Percentiles rank a stretch among this genome's conserved stretches.
Evolutionary conservation across 2,113 vertebrate species (phyloP).

Genomic region (Megalops atlanticus): DNA sequence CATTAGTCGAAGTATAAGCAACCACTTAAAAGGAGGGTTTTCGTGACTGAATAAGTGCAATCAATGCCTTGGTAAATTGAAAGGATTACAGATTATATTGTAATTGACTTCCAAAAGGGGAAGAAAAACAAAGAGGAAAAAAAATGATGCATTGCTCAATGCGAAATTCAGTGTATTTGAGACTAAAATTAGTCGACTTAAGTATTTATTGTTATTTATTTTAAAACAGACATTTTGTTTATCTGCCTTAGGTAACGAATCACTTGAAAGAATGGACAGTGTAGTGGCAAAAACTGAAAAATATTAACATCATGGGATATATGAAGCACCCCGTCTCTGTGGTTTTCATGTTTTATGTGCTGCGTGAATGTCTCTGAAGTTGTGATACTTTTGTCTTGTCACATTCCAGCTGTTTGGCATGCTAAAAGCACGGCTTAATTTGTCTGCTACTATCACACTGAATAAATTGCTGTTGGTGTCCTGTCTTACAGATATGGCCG

Average conservation of each 20-base stretch:
- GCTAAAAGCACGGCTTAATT: slow-evolving; percentile 81
- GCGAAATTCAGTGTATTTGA: not conserved
- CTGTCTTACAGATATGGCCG: slow-evolving; percentile 85
- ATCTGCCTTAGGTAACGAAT: slow-evolving; percentile 6
- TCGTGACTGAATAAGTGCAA: not conserved
- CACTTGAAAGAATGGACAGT: slow-evolving; percentile 31
- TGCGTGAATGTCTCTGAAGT: slow-evolving; percentile 78
- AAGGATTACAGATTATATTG: slow-evolving; percentile 9
- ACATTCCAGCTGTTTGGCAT: slow-evolving; percentile 95
- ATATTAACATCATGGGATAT: slow-evolving; percentile 86
- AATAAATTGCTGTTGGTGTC: slow-evolving; percentile 81
- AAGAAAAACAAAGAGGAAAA: not conserved
- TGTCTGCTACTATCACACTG: slow-evolving; percentile 78
- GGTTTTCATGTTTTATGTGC: slow-evolving; percentile 74
- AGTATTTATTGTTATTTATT: slow-evolving; percentile 31
- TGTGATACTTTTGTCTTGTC: slow-evolving; percentile 82
- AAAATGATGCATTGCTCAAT: not conserved
- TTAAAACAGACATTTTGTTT: slow-evolving; percentile 9
- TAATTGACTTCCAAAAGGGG: not conserved
- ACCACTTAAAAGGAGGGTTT: not conserved
- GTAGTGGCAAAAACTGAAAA: slow-evolving; percentile 16
- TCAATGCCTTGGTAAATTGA: slow-evolving; percentile 15
- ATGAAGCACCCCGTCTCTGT: slow-evolving; percentile 74
- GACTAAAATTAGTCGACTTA: slow-evolving; percentile 19
- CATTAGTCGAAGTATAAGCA: not conserved